A percentile compares a stretch with the other conserved stretches of the same genome.
phyloP scores from a whole-genome alignment of 2,113 vertebrate species.

The Scartelaos histophorus region DNA sequence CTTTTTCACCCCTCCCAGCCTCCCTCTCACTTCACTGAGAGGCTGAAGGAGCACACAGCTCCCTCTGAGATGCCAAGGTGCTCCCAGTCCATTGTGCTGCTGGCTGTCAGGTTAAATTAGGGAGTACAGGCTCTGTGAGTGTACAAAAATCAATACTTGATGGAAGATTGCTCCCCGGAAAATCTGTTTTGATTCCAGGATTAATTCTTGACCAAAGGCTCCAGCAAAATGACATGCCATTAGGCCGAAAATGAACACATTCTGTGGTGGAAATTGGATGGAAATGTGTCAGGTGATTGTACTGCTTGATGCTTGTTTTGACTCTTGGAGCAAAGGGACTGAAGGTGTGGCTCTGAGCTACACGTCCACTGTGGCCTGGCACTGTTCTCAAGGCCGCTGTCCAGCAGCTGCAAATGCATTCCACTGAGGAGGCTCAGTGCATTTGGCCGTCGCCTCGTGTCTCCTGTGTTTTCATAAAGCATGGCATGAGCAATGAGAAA shows the following conservation, averaged over 20 bases:
- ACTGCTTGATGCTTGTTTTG: slow-evolving; percentile 85
- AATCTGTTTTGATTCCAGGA: slow-evolving; percentile 99
- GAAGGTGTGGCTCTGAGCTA: slow-evolving; percentile 83
- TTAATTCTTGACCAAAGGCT: slow-evolving; percentile 99
- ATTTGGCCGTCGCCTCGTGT: slow-evolving; percentile 81
- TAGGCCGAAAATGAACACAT: slow-evolving; percentile 99
- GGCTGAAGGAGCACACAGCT: slow-evolving; percentile 80
- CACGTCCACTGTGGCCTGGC: slow-evolving; percentile 81
- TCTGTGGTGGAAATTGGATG: slow-evolving; percentile 99
- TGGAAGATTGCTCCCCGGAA: slow-evolving; percentile 99
- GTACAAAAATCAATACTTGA: slow-evolving; percentile 99
- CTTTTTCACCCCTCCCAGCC: slow-evolving; percentile 48
- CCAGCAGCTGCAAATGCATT: slow-evolving; percentile 90
- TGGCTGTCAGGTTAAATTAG: slow-evolving; percentile 99
- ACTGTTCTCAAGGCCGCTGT: slow-evolving; percentile 91
- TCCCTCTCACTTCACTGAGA: slow-evolving; percentile 79
- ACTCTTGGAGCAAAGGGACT: slow-evolving; percentile 83
- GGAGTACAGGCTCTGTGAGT: slow-evolving; percentile 98
- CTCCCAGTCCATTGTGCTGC: slow-evolving; percentile 98
- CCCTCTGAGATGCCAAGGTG: slow-evolving; percentile 95
- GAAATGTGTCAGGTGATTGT: slow-evolving; percentile 99
- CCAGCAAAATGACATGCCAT: slow-evolving; percentile 99
- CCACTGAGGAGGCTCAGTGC: slow-evolving; percentile 84
- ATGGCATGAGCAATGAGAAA: slow-evolving; percentile 82
- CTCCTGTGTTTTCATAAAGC: slow-evolving; percentile 91